Percentiles rank a stretch among this genome's conserved stretches.
phyloP scores from a whole-genome alignment of 1,140 invertebrate species.

The Mactra quadrangularis region DNA sequence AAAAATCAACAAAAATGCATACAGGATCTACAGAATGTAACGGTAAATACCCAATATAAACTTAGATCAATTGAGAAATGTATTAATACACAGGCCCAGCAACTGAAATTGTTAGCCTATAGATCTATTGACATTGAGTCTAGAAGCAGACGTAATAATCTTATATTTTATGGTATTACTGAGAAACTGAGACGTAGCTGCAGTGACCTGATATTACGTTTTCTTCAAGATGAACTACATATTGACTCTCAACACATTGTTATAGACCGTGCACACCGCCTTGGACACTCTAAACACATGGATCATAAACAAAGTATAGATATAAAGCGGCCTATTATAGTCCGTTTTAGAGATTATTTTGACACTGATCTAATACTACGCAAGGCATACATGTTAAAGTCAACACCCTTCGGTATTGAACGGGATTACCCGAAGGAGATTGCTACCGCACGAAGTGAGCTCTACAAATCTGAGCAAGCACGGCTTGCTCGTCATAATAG shows the following conservation, averaged over 20 bases:
- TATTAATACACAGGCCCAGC: not conserved
- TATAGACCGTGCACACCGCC: slow-evolving; percentile 39
- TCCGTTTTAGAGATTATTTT: slow-evolving; percentile 41
- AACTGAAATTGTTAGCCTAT: slow-evolving; percentile 23
- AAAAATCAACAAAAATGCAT: no score
- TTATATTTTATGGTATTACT: slow-evolving; percentile 29
- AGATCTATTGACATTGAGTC: slow-evolving; percentile 43
- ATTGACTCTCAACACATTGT: slow-evolving; percentile 12
- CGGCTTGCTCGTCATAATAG: not conserved
- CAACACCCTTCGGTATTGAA: slow-evolving; percentile 12
- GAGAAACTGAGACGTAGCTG: not conserved
- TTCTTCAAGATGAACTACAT: slow-evolving; percentile 29
- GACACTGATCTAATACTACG: slow-evolving; percentile 29
- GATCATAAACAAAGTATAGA: not conserved
- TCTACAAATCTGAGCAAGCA: slow-evolving; percentile 38
- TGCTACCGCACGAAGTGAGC: not conserved
- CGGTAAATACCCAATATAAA: not conserved
- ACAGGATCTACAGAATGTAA: no score
- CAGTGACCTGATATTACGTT: not conserved
- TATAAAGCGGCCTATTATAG: slow-evolving; percentile 23
- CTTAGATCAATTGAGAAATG: not conserved
- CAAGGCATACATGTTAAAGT: slow-evolving; percentile 23
- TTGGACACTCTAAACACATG: not conserved
- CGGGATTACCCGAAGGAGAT: slow-evolving; percentile 39
- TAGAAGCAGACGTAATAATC: slow-evolving; percentile 44